Conservation (phyloP, 2,113 vertebrate genomes). For the Corvus moneduloides region DNA sequence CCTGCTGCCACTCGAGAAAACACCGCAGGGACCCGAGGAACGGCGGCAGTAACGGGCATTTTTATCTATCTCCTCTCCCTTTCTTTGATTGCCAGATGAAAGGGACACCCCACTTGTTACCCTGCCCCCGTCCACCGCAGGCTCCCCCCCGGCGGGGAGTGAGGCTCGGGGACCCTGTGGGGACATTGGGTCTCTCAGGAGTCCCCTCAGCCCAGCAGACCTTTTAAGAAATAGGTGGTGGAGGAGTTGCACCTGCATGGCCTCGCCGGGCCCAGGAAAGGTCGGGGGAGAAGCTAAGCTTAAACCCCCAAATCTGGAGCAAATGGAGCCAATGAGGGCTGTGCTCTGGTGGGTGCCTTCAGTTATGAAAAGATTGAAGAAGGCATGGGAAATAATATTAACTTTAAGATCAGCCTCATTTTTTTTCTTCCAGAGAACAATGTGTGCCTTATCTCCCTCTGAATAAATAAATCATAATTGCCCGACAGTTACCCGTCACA, state of each 20-base stretch:
- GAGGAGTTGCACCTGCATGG: background rate
- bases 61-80: background rate
- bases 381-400: background rate
- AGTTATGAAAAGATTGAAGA: background rate
- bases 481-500: constrained; percentile 44
- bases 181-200: background rate
- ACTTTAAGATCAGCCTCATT: background rate
- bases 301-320: background rate
- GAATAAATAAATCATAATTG: constrained; percentile 65
- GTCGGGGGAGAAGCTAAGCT: background rate
- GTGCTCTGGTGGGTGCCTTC: background rate
- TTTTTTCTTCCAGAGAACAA: constrained; percentile 25
- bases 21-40: background rate
- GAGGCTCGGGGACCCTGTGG: background rate
- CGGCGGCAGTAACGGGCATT: background rate
- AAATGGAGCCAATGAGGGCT: background rate
- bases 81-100: background rate
- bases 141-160: rapidly evolving
- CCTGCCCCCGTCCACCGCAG: rapidly evolving
- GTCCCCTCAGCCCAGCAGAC: background rate
- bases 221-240: background rate
- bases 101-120: background rate
- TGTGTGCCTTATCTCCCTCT: constrained; percentile 12
- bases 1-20: background rate
- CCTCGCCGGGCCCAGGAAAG: background rate